Conservation (phyloP, 2,888 invertebrate genomes). For the Pelosia muscerda region DNA sequence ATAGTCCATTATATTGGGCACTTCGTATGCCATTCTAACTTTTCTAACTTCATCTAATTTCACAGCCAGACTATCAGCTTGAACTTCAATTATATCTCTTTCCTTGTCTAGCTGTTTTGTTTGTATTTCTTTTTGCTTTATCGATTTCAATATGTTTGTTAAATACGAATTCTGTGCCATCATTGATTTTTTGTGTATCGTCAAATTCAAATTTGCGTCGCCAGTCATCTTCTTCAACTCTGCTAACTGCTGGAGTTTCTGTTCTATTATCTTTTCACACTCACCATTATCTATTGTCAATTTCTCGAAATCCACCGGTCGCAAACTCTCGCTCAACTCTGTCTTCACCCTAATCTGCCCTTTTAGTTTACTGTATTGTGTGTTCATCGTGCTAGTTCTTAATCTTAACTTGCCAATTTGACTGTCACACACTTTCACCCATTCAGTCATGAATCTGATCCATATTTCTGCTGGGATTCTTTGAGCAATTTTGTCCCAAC, state of each 20-base stretch:
- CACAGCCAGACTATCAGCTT: constrained; percentile 71
- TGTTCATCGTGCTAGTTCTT: constrained; percentile 85
- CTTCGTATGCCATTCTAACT: constrained; percentile 76
- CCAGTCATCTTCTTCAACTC: constrained; percentile 88
- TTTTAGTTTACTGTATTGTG: constrained; percentile 84
- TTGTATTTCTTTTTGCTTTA: constrained; percentile 71
- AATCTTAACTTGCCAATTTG: constrained; percentile 87
- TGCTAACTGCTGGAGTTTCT: constrained; percentile 81
- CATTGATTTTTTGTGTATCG: constrained; percentile 86
- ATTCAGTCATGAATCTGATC: constrained; percentile 88
- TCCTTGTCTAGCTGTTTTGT: constrained; percentile 78
- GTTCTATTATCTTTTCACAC: constrained; percentile 82
- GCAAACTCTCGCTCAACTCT: constrained; percentile 86
- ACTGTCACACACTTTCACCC: constrained; percentile 85
- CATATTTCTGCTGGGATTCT: constrained; percentile 88
- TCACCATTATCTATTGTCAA: constrained; percentile 88
- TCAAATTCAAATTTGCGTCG: constrained; percentile 85
- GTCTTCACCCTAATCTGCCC: constrained; percentile 84
- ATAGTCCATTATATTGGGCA: constrained; percentile 87
- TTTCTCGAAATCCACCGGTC: constrained; percentile 89
- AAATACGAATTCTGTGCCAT: constrained; percentile 82
- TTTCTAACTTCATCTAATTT: constrained; percentile 73
- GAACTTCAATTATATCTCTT: constrained; percentile 65
- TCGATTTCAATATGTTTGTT: constrained; percentile 71
- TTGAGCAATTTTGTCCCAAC: constrained; percentile 87